phyloP scores from a whole-genome alignment of 2,888 invertebrate genomes.

The Epistrophe grossulariae region DNA sequence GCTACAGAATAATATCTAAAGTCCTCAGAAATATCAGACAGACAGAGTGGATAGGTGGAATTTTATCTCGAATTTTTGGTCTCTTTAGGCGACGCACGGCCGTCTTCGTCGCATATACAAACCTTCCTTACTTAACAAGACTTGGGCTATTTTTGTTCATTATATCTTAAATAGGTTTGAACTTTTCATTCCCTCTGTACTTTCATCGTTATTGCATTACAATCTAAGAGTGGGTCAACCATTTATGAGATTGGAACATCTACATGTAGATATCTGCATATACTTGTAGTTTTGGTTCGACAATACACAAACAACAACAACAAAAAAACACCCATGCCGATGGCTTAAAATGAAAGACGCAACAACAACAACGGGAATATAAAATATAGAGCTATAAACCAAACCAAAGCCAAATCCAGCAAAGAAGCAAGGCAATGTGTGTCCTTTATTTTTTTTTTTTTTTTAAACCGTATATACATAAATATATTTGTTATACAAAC shows the following conservation, averaged over 20 bases:
- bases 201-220: background rate
- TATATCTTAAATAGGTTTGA: background rate
- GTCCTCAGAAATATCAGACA: too few species aligned
- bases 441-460: conserved; percentile 1
- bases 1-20: too few species aligned
- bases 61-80: too few species aligned
- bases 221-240: conserved; percentile 52
- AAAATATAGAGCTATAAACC: background rate
- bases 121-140: too few species aligned
- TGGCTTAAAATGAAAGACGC: background rate
- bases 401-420: background rate
- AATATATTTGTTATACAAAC: conserved; percentile 59
- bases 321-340: background rate
- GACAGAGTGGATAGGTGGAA: too few species aligned
- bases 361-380: conserved; percentile 5
- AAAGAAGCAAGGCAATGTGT: conserved; percentile 16
- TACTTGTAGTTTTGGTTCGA: background rate
- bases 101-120: too few species aligned
- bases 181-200: conserved; percentile 33
- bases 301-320: background rate
- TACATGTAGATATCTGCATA: too few species aligned
- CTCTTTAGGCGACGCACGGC: too few species aligned
- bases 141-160: too few species aligned
- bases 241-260: conserved; percentile 16
- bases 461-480: conserved; percentile 52